Percentiles rank a stretch among this genome's conserved stretches.
Evolutionary conservation across 2,888 invertebrate genomes (phyloP).

Genomic region (Pteria penguin): DNA sequence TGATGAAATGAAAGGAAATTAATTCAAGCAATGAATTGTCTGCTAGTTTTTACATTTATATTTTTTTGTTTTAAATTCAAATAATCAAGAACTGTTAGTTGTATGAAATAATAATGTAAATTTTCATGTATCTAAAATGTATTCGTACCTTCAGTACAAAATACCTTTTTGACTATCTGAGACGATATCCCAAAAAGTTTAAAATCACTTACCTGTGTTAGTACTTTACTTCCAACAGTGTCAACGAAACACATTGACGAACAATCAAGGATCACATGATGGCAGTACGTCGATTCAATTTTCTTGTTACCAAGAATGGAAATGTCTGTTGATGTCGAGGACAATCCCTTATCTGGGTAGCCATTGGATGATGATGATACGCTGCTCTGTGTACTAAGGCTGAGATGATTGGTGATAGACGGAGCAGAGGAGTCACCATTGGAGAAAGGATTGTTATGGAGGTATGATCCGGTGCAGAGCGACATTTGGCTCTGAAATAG

Average conservation of each 20-base stretch:
- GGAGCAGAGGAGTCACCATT: not conserved
- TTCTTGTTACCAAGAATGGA: slow-evolving; percentile 43
- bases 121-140: no score
- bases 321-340: slow-evolving; percentile 28
- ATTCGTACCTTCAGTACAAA: no score
- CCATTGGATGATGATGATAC: not conserved
- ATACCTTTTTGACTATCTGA: no score
- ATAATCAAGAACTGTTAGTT: no score
- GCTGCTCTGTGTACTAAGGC: not conserved
- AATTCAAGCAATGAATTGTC: no score
- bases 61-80: no score
- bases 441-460: slow-evolving; percentile 6
- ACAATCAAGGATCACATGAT: slow-evolving; percentile 78
- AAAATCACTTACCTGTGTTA: slow-evolving; percentile 65
- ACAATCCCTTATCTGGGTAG: not conserved
- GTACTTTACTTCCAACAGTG: slow-evolving; percentile 74
- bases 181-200: no score
- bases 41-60: no score
- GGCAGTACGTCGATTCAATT: slow-evolving; percentile 39
- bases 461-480: slow-evolving; percentile 1
- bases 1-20: no score
- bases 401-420: not conserved
- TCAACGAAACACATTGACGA: slow-evolving; percentile 76
- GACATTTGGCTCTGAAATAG: slow-evolving; percentile 9
- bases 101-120: no score